Evolutionary conservation across 2,113 vertebrate genomes (phyloP).

Genomic region (Ammodytes marinus): DNA sequence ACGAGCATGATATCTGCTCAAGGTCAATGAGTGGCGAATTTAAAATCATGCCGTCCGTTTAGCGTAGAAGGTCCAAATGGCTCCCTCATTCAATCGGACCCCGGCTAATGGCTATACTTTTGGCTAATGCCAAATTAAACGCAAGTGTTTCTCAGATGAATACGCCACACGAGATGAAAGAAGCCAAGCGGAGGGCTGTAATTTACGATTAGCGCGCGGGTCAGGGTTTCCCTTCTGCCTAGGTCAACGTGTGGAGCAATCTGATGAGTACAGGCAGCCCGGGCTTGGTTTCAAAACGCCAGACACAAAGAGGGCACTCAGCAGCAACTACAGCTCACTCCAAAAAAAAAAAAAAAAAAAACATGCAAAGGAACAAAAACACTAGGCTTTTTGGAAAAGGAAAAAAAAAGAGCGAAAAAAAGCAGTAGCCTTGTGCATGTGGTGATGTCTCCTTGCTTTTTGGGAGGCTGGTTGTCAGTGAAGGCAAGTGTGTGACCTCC

Average conservation of each 20-base stretch:
- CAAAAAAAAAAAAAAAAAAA: conserved; percentile 1
- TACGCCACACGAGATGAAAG: conserved; percentile 69
- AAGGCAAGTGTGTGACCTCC: conserved; percentile 28
- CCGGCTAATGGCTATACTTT: conserved; percentile 60
- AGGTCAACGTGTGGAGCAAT: conserved; percentile 73
- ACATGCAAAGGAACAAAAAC: conserved; percentile 51
- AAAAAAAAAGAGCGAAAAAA: conserved; percentile 19
- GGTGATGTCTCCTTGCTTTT: conserved; percentile 15
- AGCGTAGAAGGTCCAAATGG: conserved; percentile 45
- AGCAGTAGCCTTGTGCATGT: conserved; percentile 9
- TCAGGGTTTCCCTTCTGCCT: conserved; percentile 75
- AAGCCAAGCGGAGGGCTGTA: conserved; percentile 59
- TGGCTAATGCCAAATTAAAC: conserved; percentile 68
- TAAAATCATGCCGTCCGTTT: conserved; percentile 57
- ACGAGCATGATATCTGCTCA: conserved; percentile 44
- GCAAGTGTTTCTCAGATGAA: conserved; percentile 68
- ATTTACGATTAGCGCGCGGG: conserved; percentile 73
- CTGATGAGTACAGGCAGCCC: conserved; percentile 60
- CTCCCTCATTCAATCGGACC: conserved; percentile 36
- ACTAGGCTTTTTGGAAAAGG: conserved; percentile 10
- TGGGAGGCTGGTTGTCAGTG: not conserved
- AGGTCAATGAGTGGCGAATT: conserved; percentile 64
- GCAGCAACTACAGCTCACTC: conserved; percentile 33
- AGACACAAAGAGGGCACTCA: conserved; percentile 64
- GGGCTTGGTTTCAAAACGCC: conserved; percentile 51